Evolutionary conservation across 2,113 vertebrate genomes (phyloP).

Genomic region (Felis chaus): DNA sequence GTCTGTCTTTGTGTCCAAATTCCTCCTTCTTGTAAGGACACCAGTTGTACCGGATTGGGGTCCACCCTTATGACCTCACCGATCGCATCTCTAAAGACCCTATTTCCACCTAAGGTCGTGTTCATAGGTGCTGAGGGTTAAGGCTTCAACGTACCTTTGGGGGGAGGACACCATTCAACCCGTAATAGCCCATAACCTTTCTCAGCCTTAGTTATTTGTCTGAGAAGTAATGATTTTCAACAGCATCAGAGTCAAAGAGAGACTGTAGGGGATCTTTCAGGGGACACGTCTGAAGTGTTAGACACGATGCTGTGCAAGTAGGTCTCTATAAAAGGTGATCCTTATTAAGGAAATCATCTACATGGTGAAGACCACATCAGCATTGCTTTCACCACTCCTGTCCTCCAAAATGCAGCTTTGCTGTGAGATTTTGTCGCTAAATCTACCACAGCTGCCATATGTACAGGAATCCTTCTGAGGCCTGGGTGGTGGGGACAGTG

Average conservation of each 20-base stretch:
- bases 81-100: background rate
- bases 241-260: background rate
- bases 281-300: background rate
- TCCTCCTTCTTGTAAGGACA: background rate
- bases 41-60: background rate
- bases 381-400: background rate
- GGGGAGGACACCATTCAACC: background rate
- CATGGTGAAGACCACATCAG: background rate
- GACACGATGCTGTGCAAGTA: background rate
- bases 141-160: background rate
- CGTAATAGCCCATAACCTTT: background rate
- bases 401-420: background rate
- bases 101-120: background rate
- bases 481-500: no score
- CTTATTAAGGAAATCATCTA: background rate
- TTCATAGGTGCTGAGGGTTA: background rate
- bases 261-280: background rate
- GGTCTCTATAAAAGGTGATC: background rate
- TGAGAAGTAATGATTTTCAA: background rate
- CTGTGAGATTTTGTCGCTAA: background rate
- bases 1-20: background rate
- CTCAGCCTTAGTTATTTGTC: background rate
- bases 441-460: background rate
- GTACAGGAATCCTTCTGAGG: background rate
- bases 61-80: background rate